Evolutionary conservation across 1,140 invertebrate species (phyloP).

Genomic region (Conus ventricosus): DNA sequence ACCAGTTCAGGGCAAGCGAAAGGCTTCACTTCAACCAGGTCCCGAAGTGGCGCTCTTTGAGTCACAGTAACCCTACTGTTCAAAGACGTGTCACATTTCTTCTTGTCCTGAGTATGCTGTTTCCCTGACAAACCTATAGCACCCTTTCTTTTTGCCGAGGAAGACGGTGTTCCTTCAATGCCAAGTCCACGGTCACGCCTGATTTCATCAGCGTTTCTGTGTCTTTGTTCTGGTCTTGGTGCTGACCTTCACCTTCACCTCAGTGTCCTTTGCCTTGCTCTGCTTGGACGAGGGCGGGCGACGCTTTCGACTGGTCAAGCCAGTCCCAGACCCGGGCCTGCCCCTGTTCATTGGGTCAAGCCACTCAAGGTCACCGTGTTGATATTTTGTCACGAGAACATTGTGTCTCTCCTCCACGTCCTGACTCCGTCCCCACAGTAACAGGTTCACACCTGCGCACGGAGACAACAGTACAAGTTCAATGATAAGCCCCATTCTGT

Average conservation of each 20-base stretch:
- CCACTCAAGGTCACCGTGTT: neutral
- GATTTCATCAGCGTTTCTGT: neutral
- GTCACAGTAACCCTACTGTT: too few species aligned
- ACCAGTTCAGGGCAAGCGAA: too few species aligned
- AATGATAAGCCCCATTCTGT: too few species aligned
- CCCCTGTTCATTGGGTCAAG: neutral
- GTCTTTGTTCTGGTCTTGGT: constrained; percentile 21
- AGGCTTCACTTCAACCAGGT: too few species aligned
- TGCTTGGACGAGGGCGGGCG: neutral
- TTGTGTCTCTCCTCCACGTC: constrained; percentile 43
- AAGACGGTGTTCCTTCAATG: too few species aligned
- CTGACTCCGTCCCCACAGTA: constrained; percentile 51
- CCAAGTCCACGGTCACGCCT: too few species aligned
- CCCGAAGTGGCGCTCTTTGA: too few species aligned
- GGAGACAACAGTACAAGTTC: too few species aligned
- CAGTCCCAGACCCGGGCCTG: neutral
- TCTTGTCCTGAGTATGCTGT: too few species aligned
- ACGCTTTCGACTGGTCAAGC: neutral
- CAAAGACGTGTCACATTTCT: too few species aligned
- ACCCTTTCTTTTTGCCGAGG: too few species aligned
- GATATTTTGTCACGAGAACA: constrained; percentile 21
- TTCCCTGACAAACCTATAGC: too few species aligned
- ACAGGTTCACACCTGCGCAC: constrained; percentile 43
- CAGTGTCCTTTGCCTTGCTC: constrained; percentile 14
- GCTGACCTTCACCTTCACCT: constrained; percentile 5